A percentile compares a stretch with the other conserved stretches of the same genome.
phyloP scores from a whole-genome alignment of 2,888 invertebrate species.

The Sminthurinus aureus region DNA sequence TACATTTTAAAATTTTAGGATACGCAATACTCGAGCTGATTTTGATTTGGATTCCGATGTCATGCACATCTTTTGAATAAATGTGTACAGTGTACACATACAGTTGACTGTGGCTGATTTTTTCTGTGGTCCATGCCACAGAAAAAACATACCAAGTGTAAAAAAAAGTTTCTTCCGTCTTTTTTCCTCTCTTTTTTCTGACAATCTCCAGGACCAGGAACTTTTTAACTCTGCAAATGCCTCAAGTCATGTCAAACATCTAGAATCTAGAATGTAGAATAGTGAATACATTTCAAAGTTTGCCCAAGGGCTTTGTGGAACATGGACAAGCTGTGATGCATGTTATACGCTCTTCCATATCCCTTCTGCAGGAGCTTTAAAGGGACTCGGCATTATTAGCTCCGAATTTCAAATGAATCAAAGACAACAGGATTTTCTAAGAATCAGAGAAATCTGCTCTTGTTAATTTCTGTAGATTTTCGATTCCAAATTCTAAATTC shows the following conservation, averaged over 20 bases:
- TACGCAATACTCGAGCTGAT: background rate
- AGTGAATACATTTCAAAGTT: conserved; percentile 44
- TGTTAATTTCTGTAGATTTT: too few relatives aligned
- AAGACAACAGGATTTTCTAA: too few relatives aligned
- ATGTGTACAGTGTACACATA: background rate
- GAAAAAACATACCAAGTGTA: conserved; percentile 29
- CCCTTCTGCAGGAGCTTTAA: too few relatives aligned
- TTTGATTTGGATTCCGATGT: background rate
- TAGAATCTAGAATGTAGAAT: too few relatives aligned
- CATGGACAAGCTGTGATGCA: too few relatives aligned
- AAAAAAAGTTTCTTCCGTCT: conserved; percentile 44
- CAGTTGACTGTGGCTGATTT: background rate
- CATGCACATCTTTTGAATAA: background rate
- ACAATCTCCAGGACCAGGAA: conserved; percentile 36
- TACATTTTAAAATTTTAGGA: background rate
- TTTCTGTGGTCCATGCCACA: conserved; percentile 26
- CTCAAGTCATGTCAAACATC: conserved; percentile 53
- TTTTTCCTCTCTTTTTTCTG: conserved; percentile 33
- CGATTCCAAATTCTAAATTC: too few relatives aligned
- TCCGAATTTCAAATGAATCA: too few relatives aligned
- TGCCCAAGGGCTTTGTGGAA: conserved; percentile 26
- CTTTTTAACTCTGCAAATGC: conserved; percentile 45
- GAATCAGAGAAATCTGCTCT: too few relatives aligned
- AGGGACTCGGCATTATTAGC: too few relatives aligned
- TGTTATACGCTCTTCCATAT: too few relatives aligned